Percentiles rank a stretch among this genome's conserved stretches.
These are phyloP conservation scores for Herpailurus yagouaroundi DNA, from an alignment of 2,113 vertebrate genomes.

Conservation along the genomic window DNA sequence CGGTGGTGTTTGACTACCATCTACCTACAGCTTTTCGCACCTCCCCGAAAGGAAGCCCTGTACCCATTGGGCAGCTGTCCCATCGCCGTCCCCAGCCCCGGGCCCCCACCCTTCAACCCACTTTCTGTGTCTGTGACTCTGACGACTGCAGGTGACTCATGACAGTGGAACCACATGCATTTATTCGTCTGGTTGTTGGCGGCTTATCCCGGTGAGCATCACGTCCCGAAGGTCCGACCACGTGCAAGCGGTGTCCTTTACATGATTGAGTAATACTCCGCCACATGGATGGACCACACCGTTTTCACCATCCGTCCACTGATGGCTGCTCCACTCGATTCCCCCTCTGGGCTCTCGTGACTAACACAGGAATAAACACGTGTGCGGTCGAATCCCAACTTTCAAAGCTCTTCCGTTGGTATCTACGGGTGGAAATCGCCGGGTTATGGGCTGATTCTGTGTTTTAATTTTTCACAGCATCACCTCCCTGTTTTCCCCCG, in stretches of 20 bases:
- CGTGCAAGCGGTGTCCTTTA: too few relatives aligned
- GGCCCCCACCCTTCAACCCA: not conserved
- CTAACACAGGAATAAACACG: not conserved
- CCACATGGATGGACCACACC: not conserved
- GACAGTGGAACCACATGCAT: not conserved
- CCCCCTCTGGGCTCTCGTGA: not conserved
- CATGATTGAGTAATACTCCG: too few relatives aligned
- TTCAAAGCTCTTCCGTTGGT: not conserved
- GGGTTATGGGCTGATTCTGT: too few relatives aligned
- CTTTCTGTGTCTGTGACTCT: not conserved
- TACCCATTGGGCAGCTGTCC: not conserved
- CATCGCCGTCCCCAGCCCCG: not conserved
- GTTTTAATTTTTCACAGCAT: not conserved
- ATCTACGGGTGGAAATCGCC: accelerated
- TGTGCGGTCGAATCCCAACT: too few relatives aligned
- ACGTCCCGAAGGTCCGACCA: not conserved
- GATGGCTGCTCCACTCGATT: not conserved
- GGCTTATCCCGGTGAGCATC: not conserved
- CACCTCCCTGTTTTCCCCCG: not conserved
- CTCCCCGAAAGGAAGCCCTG: not conserved
- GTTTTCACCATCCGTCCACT: not conserved
- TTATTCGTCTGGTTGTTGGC: not conserved
- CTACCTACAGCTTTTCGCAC: too few relatives aligned
- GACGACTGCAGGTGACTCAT: not conserved
- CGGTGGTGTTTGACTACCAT: too few relatives aligned